Evolutionary conservation across 1,140 invertebrate species (phyloP).

Genomic region (Apis florea): DNA sequence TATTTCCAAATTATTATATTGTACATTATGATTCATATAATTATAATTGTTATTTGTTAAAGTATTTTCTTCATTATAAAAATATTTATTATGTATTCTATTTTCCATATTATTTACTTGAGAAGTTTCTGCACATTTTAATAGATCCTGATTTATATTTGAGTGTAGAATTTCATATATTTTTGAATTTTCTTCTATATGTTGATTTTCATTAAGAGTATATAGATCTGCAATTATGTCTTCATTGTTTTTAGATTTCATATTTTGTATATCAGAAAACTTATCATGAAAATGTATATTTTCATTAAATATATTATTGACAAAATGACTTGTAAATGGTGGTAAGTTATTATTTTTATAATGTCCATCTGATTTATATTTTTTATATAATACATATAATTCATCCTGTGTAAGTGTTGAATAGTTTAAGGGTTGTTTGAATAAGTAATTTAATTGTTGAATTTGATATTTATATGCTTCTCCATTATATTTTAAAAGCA

Average conservation of each 20-base stretch:
- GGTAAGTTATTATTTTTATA: constrained; percentile 15
- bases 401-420: constrained; percentile 23
- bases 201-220: neutral
- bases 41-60: neutral
- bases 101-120: neutral
- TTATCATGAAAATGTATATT: neutral
- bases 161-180: neutral
- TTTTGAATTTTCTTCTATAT: neutral
- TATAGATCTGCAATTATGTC: neutral
- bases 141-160: neutral
- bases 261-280: neutral
- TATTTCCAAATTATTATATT: neutral
- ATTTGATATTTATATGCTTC: constrained; percentile 13
- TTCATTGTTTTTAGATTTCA: neutral
- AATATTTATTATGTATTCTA: constrained; percentile 3
- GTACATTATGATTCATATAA: neutral
- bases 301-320: neutral
- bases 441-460: neutral
- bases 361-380: constrained; percentile 40
- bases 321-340: neutral
- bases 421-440: neutral
- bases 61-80: neutral
- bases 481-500: neutral
- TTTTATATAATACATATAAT: constrained; percentile 13
- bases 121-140: neutral